Evolutionary conservation across 2,888 invertebrate species (phyloP), one percentile per base, ranked within the genome.

Genomic region (Blastobasis adustella): DNA sequence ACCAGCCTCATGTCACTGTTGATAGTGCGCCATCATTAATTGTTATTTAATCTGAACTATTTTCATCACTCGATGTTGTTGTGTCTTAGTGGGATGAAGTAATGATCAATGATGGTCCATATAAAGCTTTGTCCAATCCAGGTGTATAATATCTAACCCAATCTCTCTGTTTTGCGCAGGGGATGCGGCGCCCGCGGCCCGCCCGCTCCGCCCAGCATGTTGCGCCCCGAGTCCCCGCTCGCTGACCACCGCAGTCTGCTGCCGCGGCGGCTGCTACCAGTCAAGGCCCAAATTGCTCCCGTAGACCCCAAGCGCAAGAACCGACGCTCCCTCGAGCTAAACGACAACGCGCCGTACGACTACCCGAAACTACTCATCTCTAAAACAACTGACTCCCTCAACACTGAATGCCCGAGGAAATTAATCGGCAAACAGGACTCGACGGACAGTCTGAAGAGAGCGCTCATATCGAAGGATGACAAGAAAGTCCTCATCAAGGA

Each of bases 191-290:
- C 69, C 62, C 61, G 57, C 68, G 66, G 66, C 68, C 65, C 74
- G 80, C 23, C 23, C 23, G 23, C 23, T 23, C 76, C 82, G 82
- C 73, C 75, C 72, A 76, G 65, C 65, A 88, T 88, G 88, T 77
- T 88, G 76, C 87, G 88, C 61, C 88, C 88, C 61, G 88, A 88
- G 67, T 88, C 88, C 50, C 87, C 88, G n/a, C 87, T 88, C 75
- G 86, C 88, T 83, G 88, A 88, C 69, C 88, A 88, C 65, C 86
- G 88, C 75, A 87, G 85, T 77, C 78, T 88, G 54, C 79, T 87
- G 57, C 82, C 87, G 51, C 79, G 88, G 55, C 82, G 88, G 57
- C 73, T 88, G 63, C 77, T 88, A 48, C 86, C 88, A 44, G 82
- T 68, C 63, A 87, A 87, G 65, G 86, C 88, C 38, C 88, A 88